Base-by-base conservation (phyloP, 2,888 invertebrate species). In the Plebejus melissa region DNA sequence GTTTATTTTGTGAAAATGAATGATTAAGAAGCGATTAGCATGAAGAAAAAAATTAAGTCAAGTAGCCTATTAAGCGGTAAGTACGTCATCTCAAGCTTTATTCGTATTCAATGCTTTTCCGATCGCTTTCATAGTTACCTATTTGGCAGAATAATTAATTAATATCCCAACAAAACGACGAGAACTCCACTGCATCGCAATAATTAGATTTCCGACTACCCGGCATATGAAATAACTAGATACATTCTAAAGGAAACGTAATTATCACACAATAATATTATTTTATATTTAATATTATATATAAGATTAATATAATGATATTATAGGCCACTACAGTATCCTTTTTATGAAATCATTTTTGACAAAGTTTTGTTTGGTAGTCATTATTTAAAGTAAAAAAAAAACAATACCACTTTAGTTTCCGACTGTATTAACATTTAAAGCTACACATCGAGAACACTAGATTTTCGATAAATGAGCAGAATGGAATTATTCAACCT, bases 401-500 rank as follows among this genome's bases (percentile, higher is more conserved):
- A 38, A 41, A 41, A 46, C 16, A 54, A 54, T 2, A 50, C 54
- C 9, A 54, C 72, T 72, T 72, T 72, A 50, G 50, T 46, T 54
- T 72, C 54, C 32, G 54, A 72, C 72, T 50, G 54, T 70, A 74
- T 60, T 76, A 74, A 77, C 69, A 75, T 74, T 77, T 71, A 75
- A 76, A 76, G 74, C 77, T 80, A 79, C 78, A 77, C 60, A 54
- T 71, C 78, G 77, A 79, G 77, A 78, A 76, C 77, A 79, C 78
- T 79, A 80, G 81, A 82, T 81, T 88, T 87, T 82, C 79, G 79
- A 85, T 86, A 88, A 88, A 87, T 91, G 90, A 92, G 90, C 90
- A 91, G 82, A 84, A 80, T 88, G 87, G 87, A 90, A 88, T 89
- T 82, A 80, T 80, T 78, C 76, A 76, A 83, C 82, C 87, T 92